Evolutionary conservation across 2,888 invertebrate genomes (phyloP), one percentile per base, ranked within the genome.

Genomic region (Parnassius glacialis): DNA sequence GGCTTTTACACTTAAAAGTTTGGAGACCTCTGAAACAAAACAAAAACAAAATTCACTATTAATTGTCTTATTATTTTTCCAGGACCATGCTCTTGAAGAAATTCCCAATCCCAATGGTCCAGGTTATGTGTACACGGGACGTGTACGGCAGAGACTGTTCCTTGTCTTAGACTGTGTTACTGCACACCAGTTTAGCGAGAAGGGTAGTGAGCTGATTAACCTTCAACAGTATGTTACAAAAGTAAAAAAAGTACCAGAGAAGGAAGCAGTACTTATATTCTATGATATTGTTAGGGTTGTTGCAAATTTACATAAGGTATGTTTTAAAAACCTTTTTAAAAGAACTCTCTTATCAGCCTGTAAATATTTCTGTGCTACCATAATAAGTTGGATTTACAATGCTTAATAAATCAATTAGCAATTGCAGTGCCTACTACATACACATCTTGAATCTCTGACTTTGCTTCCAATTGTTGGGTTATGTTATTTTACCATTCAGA

Each of bases 141-240:
- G 88, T 61, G 87, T 93, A 1, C 85, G 92, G 34, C 92, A 93
- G 67, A 87, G 96, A 44, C 83, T 96, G 2, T 95, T 95, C 78
- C 88, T 96, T 10, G 94, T 96, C 0, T 84, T 96, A 50, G 96
- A 96, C 79, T 95, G 95, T 77, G 92, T 95, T 9, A 93, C 93
- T 3, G 92, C 95, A 0, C 95, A 96, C 74, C 95, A 95, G 75
- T 92, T 87, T 68, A 92, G 90, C 65, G 91, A 92, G 64, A 90
- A 87, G 67, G 87, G 88, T 51, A 92, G 92, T 1, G 93, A 94
- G 71, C 78, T 94, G 25, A 92, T 95, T 45, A 95, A 95, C 78
- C 85, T 95, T 3, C 95, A 95, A 74, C 94, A 95, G 74, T 95
- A 96, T 76, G 95, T 96, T 25, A 95, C 96, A 55, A 94, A 93